Conservation (phyloP, 2,797 vertebrate genomes). For the Sebastes taczanowskii region DNA sequence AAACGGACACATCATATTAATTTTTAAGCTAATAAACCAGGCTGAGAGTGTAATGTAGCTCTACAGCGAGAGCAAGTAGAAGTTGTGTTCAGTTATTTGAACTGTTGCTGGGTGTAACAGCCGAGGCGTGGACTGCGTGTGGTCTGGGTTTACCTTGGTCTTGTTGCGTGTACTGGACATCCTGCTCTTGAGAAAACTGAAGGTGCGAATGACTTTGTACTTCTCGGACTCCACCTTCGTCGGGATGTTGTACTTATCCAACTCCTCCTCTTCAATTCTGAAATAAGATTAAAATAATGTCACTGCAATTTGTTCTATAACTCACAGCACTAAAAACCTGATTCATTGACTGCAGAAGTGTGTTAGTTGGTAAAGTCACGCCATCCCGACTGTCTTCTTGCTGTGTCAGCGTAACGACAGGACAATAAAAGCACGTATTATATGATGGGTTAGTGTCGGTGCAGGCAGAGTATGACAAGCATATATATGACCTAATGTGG, state of each 20-base stretch:
- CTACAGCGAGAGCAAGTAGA: not conserved
- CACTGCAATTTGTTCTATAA: not conserved
- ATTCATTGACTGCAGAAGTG: not conserved
- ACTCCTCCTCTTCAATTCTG: conserved; percentile 92
- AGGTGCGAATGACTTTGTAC: conserved; percentile 94
- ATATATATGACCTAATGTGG: not conserved
- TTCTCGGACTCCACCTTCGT: conserved; percentile 92
- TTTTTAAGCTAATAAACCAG: not conserved
- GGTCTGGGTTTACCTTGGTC: conserved; percentile 80
- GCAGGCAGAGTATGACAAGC: not conserved
- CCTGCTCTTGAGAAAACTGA: conserved; percentile 94
- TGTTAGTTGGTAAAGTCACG: conserved; percentile 1
- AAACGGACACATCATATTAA: not conserved
- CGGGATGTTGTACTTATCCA: conserved; percentile 87
- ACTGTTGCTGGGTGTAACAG: not conserved
- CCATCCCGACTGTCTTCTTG: not conserved
- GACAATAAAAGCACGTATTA: not conserved
- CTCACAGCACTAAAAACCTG: not conserved
- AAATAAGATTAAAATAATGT: not conserved
- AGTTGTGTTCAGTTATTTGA: not conserved
- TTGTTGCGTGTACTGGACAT: conserved; percentile 95
- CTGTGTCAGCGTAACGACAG: not conserved
- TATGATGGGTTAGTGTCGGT: not conserved
- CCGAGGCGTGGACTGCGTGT: not conserved
- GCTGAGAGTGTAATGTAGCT: not conserved